phyloP scores from a whole-genome alignment of 2,888 invertebrate species.

The Acrobasis suavella region DNA sequence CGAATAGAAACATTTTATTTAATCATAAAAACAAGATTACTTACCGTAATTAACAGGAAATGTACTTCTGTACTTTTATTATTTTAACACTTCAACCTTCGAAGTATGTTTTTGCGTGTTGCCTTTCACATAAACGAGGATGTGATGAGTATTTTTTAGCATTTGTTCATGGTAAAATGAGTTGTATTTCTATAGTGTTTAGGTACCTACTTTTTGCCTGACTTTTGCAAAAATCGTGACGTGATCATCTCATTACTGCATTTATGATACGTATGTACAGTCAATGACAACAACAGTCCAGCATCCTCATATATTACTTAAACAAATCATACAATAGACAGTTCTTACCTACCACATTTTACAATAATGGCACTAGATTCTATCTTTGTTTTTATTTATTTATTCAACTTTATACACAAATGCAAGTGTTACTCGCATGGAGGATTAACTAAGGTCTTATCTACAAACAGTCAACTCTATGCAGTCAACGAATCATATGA shows the following conservation, averaged over 20 bases:
- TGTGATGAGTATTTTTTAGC: conserved; percentile 20
- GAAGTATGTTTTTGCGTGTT: conserved; percentile 17
- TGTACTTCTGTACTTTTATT: conserved; percentile 1
- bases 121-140: conserved; percentile 24
- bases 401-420: too few species aligned
- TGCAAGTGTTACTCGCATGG: too few species aligned
- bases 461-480: too few species aligned
- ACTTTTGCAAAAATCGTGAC: conserved; percentile 3
- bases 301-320: too few species aligned
- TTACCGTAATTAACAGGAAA: conserved; percentile 10
- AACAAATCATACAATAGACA: too few species aligned
- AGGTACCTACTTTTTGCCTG: background rate
- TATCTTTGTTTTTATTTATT: too few species aligned
- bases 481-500: too few species aligned
- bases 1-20: background rate
- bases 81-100: conserved; percentile 16
- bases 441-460: too few species aligned
- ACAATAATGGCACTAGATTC: too few species aligned
- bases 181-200: background rate
- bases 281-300: background rate
- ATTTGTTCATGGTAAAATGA: background rate
- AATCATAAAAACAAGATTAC: background rate
- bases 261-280: background rate
- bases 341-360: too few species aligned
- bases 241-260: conserved; percentile 5